Conservation (phyloP, 2,888 invertebrate species). For the Tachina grossa region DNA sequence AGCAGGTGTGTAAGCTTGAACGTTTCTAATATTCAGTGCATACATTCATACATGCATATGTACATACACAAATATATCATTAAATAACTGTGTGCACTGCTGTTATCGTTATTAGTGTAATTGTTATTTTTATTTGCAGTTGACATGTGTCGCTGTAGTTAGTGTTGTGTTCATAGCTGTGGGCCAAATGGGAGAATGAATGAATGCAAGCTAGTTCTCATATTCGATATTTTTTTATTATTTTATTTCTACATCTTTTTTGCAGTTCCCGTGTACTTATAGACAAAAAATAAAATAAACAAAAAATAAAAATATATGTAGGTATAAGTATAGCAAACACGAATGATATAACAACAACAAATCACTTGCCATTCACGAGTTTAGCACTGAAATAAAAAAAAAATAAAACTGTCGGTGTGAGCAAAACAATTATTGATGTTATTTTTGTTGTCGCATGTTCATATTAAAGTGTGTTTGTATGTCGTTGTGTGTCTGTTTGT, state of each 20-base stretch:
- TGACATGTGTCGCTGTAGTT: conserved; percentile 30
- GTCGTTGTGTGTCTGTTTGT: conserved; percentile 40
- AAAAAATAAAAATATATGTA: conserved; percentile 1
- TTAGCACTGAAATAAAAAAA: conserved; percentile 34
- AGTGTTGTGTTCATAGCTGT: conserved; percentile 24
- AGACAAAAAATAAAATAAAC: conserved; percentile 39
- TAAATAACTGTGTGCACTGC: conserved; percentile 4
- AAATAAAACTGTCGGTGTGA: conserved; percentile 48
- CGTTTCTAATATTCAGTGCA: too few species aligned
- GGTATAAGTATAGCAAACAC: conserved; percentile 1
- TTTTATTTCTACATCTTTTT: conserved; percentile 15
- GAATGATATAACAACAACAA: conserved; percentile 39
- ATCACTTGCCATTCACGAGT: conserved; percentile 52
- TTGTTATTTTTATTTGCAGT: conserved; percentile 2
- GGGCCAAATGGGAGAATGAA: conserved; percentile 14
- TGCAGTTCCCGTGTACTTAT: conserved; percentile 40
- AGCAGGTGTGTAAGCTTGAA: too few species aligned
- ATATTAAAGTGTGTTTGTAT: conserved; percentile 35
- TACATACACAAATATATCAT: conserved; percentile 17
- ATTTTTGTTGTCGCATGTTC: conserved; percentile 35
- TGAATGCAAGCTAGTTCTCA: not conserved
- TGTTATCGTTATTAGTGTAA: conserved; percentile 18
- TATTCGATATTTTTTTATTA: conserved; percentile 20
- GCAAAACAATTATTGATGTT: conserved; percentile 56
- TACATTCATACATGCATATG: not conserved